Evolutionary conservation across 2,113 vertebrate species (phyloP).

Genomic region (Loxodonta africana): DNA sequence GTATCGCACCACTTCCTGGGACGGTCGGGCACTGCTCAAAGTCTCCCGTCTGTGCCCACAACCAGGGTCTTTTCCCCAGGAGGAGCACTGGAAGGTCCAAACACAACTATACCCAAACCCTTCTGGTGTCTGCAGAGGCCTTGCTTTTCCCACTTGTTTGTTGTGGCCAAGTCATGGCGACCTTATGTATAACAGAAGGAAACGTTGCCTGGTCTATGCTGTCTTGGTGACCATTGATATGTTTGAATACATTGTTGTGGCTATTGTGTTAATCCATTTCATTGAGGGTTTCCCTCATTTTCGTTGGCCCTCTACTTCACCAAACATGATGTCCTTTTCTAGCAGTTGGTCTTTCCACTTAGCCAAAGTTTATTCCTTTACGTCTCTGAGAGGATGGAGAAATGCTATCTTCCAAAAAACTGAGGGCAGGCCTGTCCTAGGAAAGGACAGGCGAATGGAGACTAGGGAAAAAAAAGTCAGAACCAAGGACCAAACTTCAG

Average conservation of each 20-base stretch:
- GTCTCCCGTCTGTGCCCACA: rapidly evolving
- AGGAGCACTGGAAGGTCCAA: background rate
- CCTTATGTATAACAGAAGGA: background rate
- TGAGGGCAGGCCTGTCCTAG: background rate
- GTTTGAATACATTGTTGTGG: background rate
- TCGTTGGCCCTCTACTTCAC: background rate
- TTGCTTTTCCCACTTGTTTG: background rate
- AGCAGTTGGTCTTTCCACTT: background rate
- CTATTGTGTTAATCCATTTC: background rate
- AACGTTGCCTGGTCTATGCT: background rate
- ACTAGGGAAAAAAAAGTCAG: background rate
- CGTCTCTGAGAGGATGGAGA: background rate
- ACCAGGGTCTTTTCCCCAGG: background rate
- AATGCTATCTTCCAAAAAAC: background rate
- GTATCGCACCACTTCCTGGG: rapidly evolving
- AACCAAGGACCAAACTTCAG: background rate
- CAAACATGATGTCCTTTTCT: background rate
- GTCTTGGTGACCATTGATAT: background rate
- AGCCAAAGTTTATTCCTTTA: background rate
- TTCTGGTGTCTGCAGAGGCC: rapidly evolving
- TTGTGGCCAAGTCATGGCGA: background rate
- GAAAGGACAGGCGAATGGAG: background rate
- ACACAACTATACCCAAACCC: no score
- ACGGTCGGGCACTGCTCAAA: background rate
- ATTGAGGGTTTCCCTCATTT: background rate